Evolutionary conservation across 2,113 vertebrate genomes (phyloP), one percentile per base, ranked within the genome.

Genomic region (Bos taurus): DNA sequence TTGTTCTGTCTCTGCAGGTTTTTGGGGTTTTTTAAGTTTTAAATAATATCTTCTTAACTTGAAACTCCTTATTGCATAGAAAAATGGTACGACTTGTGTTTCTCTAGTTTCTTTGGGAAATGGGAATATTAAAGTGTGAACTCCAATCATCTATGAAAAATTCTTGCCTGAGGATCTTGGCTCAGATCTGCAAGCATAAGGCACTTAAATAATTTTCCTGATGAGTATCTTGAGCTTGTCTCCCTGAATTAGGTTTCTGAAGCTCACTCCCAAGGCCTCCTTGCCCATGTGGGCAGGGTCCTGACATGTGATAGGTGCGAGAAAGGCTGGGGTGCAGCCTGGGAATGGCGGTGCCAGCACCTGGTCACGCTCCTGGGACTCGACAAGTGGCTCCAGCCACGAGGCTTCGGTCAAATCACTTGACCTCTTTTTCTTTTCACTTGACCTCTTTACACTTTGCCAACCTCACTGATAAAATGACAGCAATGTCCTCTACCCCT

Each of bases 301-400:
- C 36, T 3, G 48, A 74, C 30, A 2, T 15, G 26, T 3, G 17
- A 3, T 1, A n/a, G 50, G 23, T 6, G 7, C 23, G 21, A 84
- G n/a, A 54, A 88, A 74, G 33, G 80, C 15, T 1, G 6, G 17
- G 16, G 3, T 9, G 16, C 17, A 25, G 54, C 81, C 43, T 46
- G 36, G 3, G n/a, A 52, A 60, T 26, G 28, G 56, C 3, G 5
- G n/a, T 2, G 0, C 6, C 21, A 19, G 64, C 1, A 3, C 8
- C 14, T 21, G 15, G 16, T 36, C 48, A 36, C 23, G 26, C 52
- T 43, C 67, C 0, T 2, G 50, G 62, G 54, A n/a, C 33, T 57
- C 2, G 2, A 23, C 64, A 50, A 17, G 43, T 2, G n/a, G 43
- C 28, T 78, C 48, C 11, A 84, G 33, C 25, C 4, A 19, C 1